Evolutionary conservation across 1,140 invertebrate species (phyloP).

Genomic region (Bombus superbus): DNA sequence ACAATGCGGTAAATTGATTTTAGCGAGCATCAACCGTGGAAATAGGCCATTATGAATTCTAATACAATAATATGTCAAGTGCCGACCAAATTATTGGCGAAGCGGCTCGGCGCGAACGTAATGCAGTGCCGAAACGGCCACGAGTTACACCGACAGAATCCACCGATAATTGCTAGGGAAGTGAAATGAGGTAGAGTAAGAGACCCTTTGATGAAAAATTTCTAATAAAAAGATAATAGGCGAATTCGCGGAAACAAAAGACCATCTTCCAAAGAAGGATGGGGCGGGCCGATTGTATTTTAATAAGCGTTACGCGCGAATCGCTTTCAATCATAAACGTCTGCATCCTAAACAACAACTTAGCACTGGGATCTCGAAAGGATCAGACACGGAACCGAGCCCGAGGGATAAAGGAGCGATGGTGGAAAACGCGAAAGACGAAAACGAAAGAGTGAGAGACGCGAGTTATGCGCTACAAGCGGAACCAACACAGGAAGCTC

Average conservation of each 20-base stretch:
- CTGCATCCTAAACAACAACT: slow-evolving; percentile 5
- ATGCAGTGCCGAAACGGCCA: not conserved
- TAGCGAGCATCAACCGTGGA: slow-evolving; percentile 9
- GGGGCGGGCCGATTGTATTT: not conserved
- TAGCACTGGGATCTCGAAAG: slow-evolving; percentile 16
- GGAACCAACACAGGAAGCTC: slow-evolving; percentile 73
- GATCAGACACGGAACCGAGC: slow-evolving; percentile 18
- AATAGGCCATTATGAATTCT: slow-evolving; percentile 43
- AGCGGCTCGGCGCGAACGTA: not conserved
- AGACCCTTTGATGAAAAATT: not conserved
- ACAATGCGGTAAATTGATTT: slow-evolving; percentile 17
- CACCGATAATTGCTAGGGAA: slow-evolving; percentile 8
- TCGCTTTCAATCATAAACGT: not conserved
- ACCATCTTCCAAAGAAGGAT: not conserved
- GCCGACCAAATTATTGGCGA: slow-evolving; percentile 33
- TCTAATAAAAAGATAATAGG: not conserved
- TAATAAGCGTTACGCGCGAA: not conserved
- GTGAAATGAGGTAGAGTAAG: not conserved
- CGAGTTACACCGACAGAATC: slow-evolving; percentile 14
- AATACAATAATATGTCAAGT: slow-evolving; percentile 54
- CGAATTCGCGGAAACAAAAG: not conserved
- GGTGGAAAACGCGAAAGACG: slow-evolving; percentile 13
- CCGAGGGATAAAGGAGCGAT: no score
- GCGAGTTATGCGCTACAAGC: slow-evolving; percentile 67
- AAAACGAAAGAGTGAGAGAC: slow-evolving; percentile 49